These are phyloP conservation scores for Esox masquinongy DNA, from an alignment of 2,797 vertebrate species.

Conservation along the genomic window DNA sequence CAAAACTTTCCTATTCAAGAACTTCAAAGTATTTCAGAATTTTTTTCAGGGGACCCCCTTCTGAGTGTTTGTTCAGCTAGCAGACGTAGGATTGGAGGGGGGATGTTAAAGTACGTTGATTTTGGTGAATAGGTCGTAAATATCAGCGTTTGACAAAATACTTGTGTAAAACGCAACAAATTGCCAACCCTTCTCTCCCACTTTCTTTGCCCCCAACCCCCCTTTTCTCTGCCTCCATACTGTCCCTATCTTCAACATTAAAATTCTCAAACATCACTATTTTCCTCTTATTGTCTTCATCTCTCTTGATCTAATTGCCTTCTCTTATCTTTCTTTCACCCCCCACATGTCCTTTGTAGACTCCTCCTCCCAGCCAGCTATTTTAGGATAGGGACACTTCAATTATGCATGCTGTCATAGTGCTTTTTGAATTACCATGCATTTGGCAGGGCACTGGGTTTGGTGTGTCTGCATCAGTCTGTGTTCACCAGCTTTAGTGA, in stretches of 20 bases:
- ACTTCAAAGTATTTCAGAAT: no score
- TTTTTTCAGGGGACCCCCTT: no score
- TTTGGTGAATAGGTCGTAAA: no score
- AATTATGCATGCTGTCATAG: conserved; percentile 75
- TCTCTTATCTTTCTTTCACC: background rate
- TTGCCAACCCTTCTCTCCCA: background rate
- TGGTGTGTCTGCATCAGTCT: conserved; percentile 4
- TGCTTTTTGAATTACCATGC: conserved; percentile 63
- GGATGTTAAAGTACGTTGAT: no score
- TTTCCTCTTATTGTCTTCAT: conserved; percentile 4
- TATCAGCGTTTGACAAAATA: no score
- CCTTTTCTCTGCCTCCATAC: background rate
- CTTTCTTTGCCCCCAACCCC: background rate
- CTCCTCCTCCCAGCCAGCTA: conserved; percentile 49
- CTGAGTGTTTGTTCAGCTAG: no score
- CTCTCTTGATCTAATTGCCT: conserved; percentile 17
- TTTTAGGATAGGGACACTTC: conserved; percentile 66
- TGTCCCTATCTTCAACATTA: background rate
- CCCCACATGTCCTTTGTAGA: conserved; percentile 39
- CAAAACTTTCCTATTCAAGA: no score
- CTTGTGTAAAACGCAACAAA: no score
- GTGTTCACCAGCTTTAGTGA: background rate
- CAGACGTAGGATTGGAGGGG: no score
- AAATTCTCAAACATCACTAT: no score
- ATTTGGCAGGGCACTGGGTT: conserved; percentile 45